Evolutionary conservation across 2,113 vertebrate genomes (phyloP), one percentile per base, ranked within the genome.

Genomic region (Thryonomys swinderianus): DNA sequence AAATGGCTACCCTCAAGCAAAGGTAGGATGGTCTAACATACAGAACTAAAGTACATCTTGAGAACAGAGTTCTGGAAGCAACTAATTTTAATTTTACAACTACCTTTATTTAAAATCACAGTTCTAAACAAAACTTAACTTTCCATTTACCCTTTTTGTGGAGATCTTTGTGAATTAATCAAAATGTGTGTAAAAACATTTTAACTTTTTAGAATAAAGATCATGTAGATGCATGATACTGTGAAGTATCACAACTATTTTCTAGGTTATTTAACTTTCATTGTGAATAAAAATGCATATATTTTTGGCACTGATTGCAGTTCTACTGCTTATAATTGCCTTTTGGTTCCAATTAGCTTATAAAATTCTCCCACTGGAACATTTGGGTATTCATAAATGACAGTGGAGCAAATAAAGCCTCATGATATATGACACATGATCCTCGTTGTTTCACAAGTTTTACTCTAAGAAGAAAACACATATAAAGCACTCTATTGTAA

Each of bases 281-380:
- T 67, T 88, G 87, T 92, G 37, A 76, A 84, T 96, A 96, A 96
- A 96, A 94, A 94, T 71, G 87, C 42, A 66, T 80, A 81, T 92
- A 92, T 94, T 95, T 97, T 96, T 88, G 95, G 94, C 93, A 89
- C 76, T 45, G 81, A 96, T 96, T 94, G 89, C 23, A 96, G 66
- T 78, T 96, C 89, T 71, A 7, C 45, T 83, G 55, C 90, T 94
- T 90, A 80, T 94, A 96, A 97, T 94, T 96, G 85, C 85, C 71
- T 96, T 96, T 97, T 96, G 90, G 87, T 94, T 97, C 97, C 78
- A 96, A 96, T 97, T 97, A 97, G 90, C 84, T 92, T 92, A 76
- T 66, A 94, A 93, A 96, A 83, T 81, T 85, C 86, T 91, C 94
- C 93, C 89, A 91, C 83, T 94, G 94, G 96, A 87, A 93, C 59